phyloP scores from a whole-genome alignment of 2,113 vertebrate genomes.

The Bettongia penicillata region DNA sequence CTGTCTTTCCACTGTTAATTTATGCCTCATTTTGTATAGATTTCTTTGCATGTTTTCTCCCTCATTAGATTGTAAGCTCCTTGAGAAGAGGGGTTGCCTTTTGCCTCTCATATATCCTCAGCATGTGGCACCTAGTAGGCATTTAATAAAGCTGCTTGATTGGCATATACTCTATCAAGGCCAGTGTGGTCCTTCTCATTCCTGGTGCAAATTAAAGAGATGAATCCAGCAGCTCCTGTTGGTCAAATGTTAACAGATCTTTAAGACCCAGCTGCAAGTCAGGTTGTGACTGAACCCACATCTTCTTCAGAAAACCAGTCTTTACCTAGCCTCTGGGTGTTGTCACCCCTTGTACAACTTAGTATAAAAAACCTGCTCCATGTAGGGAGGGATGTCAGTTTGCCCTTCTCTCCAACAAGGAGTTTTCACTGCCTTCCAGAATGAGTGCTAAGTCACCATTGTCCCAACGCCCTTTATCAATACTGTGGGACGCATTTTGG shows the following conservation, averaged over 20 bases:
- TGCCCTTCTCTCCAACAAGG: constrained; percentile 18
- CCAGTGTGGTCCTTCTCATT: neutral
- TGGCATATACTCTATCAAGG: neutral
- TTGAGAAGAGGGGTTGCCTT: neutral
- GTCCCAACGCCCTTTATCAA: neutral
- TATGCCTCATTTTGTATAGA: neutral
- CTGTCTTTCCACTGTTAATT: neutral
- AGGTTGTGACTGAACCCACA: constrained; percentile 52
- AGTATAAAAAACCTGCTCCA: constrained; percentile 23
- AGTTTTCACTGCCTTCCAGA: constrained; percentile 34
- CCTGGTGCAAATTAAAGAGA: neutral
- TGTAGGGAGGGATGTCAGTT: neutral
- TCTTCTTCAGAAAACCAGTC: constrained; percentile 35
- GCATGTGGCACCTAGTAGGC: neutral
- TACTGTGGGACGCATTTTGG: constrained; percentile 7
- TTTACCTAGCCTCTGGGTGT: constrained; percentile 53
- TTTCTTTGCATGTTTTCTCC: neutral
- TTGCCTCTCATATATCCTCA: neutral
- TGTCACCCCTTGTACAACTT: constrained; percentile 42
- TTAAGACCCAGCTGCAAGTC: constrained; percentile 59
- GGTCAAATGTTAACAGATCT: constrained; percentile 52
- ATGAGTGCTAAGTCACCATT: constrained; percentile 29
- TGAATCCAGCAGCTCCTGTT: constrained; percentile 63
- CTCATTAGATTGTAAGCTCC: neutral
- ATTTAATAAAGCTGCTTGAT: neutral